Evolutionary conservation across 2,888 invertebrate genomes (phyloP).

Genomic region (Eilema sororculum): DNA sequence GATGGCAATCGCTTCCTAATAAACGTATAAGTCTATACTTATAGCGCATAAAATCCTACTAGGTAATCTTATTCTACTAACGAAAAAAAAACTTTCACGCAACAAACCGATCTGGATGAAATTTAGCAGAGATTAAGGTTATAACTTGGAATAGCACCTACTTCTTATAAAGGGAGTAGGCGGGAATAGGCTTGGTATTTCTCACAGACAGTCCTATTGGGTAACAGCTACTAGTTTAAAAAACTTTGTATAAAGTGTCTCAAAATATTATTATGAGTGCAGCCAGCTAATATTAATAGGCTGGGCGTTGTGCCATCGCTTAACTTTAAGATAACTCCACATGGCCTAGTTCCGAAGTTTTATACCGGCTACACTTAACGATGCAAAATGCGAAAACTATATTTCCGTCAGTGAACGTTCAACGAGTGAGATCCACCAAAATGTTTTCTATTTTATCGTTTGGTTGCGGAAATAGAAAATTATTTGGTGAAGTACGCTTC

Average conservation of each 20-base stretch:
- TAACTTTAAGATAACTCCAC: constrained; percentile 8
- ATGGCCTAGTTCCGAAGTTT: constrained; percentile 9
- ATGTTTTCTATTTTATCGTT: constrained; percentile 45
- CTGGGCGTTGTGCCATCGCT: not conserved
- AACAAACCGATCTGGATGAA: too few relatives aligned
- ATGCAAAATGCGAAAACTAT: constrained; percentile 30
- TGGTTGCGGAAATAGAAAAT: constrained; percentile 49
- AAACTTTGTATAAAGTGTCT: not conserved
- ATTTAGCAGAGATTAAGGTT: too few relatives aligned
- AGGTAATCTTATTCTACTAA: too few relatives aligned
- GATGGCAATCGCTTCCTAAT: too few relatives aligned
- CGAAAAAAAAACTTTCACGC: too few relatives aligned
- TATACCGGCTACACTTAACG: constrained; percentile 7
- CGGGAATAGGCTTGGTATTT: too few relatives aligned
- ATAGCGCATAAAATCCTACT: too few relatives aligned
- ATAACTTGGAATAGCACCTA: too few relatives aligned
- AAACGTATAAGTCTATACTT: too few relatives aligned
- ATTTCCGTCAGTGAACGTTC: constrained; percentile 29
- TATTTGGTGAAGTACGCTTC: constrained; percentile 49
- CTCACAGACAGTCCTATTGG: too few relatives aligned
- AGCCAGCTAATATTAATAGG: not conserved
- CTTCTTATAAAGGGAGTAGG: too few relatives aligned
- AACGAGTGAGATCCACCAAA: constrained; percentile 32
- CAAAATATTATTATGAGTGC: not conserved
- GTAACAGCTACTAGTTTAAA: not conserved